A percentile compares a stretch with the other conserved stretches of the same genome.
Conservation (phyloP, 2,113 vertebrate species). For the Argyrosomus japonicus region DNA sequence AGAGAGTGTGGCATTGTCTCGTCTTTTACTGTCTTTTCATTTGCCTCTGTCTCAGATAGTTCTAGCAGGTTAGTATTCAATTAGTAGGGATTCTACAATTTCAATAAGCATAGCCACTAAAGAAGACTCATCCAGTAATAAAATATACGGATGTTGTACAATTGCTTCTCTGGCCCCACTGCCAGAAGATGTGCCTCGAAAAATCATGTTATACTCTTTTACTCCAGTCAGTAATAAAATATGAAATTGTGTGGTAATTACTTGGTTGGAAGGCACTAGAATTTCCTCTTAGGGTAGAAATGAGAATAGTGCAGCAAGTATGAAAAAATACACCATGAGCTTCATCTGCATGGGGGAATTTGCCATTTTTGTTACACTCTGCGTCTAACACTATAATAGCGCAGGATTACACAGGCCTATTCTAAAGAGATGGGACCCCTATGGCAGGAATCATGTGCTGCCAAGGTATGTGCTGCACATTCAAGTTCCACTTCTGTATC, state of each 20-base stretch:
- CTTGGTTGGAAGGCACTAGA: slow-evolving; percentile 21
- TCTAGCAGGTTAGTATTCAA: not conserved
- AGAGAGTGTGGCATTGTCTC: not conserved
- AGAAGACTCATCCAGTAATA: not conserved
- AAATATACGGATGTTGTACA: slow-evolving; percentile 15
- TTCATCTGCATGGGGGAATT: slow-evolving; percentile 11
- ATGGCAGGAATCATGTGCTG: slow-evolving; percentile 16
- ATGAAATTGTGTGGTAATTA: slow-evolving; percentile 37
- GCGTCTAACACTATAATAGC: not conserved
- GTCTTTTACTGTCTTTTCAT: not conserved
- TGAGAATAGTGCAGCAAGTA: slow-evolving; percentile 9
- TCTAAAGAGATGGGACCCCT: not conserved
- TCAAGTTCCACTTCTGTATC: not conserved
- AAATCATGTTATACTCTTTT: slow-evolving; percentile 14
- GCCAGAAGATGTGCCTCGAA: not conserved
- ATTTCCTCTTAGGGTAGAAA: slow-evolving; percentile 18
- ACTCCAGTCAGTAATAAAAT: slow-evolving; percentile 29
- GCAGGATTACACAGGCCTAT: slow-evolving; percentile 13
- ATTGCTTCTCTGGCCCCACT: not conserved
- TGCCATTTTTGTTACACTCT: slow-evolving; percentile 27
- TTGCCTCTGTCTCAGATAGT: not conserved
- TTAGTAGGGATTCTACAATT: not conserved
- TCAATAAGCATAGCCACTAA: not conserved
- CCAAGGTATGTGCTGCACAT: not conserved
- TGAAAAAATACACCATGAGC: slow-evolving; percentile 16